A percentile compares a stretch with the other conserved stretches of the same genome.
These are phyloP conservation scores for Scophthalmus maximus DNA, from an alignment of 2,113 vertebrate genomes.

Conservation along the genomic window DNA sequence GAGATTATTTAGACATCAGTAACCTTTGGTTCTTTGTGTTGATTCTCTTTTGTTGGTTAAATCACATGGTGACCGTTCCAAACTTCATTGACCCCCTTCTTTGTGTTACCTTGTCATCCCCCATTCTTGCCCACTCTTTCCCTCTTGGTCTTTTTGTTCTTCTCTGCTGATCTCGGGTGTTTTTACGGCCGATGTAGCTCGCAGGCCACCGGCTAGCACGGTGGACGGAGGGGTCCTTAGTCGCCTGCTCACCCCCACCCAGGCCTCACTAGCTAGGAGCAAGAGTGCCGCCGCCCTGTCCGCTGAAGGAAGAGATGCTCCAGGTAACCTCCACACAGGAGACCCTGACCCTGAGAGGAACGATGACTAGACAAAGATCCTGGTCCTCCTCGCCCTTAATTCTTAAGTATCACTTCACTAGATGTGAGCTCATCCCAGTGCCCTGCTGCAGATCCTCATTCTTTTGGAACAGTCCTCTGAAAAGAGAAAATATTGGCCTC, in stretches of 20 bases:
- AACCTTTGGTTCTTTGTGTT: slow-evolving; percentile 66
- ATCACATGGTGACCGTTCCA: slow-evolving; percentile 77
- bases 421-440: slow-evolving; percentile 8
- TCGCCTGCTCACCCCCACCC: slow-evolving; percentile 91
- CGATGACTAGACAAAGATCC: slow-evolving; percentile 31
- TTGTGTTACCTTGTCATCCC: slow-evolving; percentile 51
- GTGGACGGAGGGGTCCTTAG: slow-evolving; percentile 90
- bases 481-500: neutral
- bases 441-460: slow-evolving; percentile 2
- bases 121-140: slow-evolving; percentile 63
- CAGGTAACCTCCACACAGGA: slow-evolving; percentile 87
- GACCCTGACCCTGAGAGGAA: slow-evolving; percentile 53
- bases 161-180: slow-evolving; percentile 61
- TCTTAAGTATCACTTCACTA: slow-evolving; percentile 20
- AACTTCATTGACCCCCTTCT: slow-evolving; percentile 43
- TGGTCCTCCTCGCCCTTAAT: slow-evolving; percentile 10
- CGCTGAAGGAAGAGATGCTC: slow-evolving; percentile 85
- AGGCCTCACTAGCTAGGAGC: slow-evolving; percentile 94
- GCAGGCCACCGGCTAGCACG: slow-evolving; percentile 82
- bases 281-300: slow-evolving; percentile 90
- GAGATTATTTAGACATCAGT: slow-evolving; percentile 52
- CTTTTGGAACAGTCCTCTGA: slow-evolving; percentile 26
- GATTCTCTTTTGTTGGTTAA: slow-evolving; percentile 69
- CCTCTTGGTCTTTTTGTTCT: slow-evolving; percentile 61
- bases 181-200: slow-evolving; percentile 84